Base-by-base conservation (phyloP, 2,888 invertebrate species). In the Eupelmus urozonus region DNA sequence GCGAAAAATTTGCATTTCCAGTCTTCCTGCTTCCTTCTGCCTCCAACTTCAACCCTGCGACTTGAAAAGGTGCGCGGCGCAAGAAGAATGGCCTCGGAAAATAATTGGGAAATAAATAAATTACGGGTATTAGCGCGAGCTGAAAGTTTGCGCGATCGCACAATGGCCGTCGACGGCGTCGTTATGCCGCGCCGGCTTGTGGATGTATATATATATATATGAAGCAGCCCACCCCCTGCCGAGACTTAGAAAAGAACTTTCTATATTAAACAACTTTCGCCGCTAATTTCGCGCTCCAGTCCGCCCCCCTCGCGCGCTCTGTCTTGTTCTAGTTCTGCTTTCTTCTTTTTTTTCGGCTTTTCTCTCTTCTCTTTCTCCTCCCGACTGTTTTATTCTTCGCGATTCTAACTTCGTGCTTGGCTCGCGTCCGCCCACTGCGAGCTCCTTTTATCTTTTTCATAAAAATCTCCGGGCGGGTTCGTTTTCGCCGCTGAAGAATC, bases 101-200 rank as follows among this genome's bases (percentile, higher is more conserved):
- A 85, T 85, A 84, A 87, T 86, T 83, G 84, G 79, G 81, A 82
- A 84, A 85, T 85, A 87, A 85, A 86, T 86, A 86, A 86, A 85
- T 85, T 84, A 84, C 82, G 80, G 81, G 81, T 80, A 82, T 83
- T 83, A 84, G 82, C 81, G 53, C 79, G 82, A 84, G 27, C 55
- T 78, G 83, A 84, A 69, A 66, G 59, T 71, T 62, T 23, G 29
- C 29, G n/a, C 25, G 18, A 25, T 45, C n/a, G 53, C 29, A 16
- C 25, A n/a, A 25, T 45, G 23, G 53, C n/a, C 27, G 70, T 51
- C 60, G 67, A 65, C 71, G 76, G 18, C 65, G 76, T 82, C 80
- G 55, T 16, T 67, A 23, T 49, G 59, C 63, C 51, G 53, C 20
- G 18, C 27, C 34, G 4, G 5, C 11, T 34, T 34, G 9, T 34